Evolutionary conservation across 2,113 vertebrate species (phyloP), one percentile per base, ranked within the genome.

Genomic region (Ptychochromis oligacanthus): DNA sequence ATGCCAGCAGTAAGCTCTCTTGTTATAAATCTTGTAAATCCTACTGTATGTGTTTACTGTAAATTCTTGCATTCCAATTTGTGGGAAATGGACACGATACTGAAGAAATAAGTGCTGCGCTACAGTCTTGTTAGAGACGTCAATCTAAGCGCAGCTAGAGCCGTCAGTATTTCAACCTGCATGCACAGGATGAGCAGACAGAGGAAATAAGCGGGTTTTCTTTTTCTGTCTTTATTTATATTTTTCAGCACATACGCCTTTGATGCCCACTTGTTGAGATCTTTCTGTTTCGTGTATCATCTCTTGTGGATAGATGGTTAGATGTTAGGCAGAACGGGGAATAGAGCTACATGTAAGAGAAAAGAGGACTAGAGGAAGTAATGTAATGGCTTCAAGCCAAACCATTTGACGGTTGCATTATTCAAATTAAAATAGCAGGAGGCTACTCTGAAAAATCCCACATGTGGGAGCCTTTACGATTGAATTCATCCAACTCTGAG

Each of bases 351-450:
- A 34, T 75, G 46, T 56, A 80, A 75, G 28, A 18, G 77, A 59
- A 40, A 84, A 80, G 55, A 54, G 57, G 62, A 79, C 34, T 26
- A 58, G 52, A 72, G 6, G 28, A 58, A 81, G 60, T 62, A 65
- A 74, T 76, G 61, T 24, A 57, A 74, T 78, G 61, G 75, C 89
- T 86, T 26, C 0, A 24, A 85, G 82, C 57, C 87, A 88, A 80
- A 59, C 28, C 58, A 61, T 89, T 82, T 80, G 80, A 84, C 57
- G 61, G 82, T 24, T 87, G 52, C 60, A 89, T 90, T 89, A 89
- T 93, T 90, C 70, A 89, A 83, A 87, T 82, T 17, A 43, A 54
- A 87, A 79, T 79, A 60, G 64, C 78, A 58, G 70, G 78, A 82
- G 70, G 59, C 65, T 75, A 58, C 75, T 67, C 49, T 9, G 14